These are phyloP conservation scores for Zaprionus vittiger DNA, from an alignment of 1,140 invertebrate genomes.

Conservation along the genomic window DNA sequence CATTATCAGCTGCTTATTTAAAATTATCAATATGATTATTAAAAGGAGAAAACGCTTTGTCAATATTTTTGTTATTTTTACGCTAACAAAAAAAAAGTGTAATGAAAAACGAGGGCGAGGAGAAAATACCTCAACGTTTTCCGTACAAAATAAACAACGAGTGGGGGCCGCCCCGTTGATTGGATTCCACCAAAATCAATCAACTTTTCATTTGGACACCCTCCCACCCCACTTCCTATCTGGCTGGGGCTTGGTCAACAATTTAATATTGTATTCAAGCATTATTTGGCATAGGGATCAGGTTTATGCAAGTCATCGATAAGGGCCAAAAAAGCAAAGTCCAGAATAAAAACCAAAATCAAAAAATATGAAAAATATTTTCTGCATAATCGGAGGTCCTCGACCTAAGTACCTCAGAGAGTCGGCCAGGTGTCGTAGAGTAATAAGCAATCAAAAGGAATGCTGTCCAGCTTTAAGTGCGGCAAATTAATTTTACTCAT, in stretches of 20 bases:
- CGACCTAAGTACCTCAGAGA: background rate
- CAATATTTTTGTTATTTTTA: slow-evolving; percentile 58
- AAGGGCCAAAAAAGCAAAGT: background rate
- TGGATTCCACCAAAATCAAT: slow-evolving; percentile 51
- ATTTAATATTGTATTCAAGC: slow-evolving; percentile 35
- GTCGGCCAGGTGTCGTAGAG: background rate
- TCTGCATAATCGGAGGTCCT: slow-evolving; percentile 6
- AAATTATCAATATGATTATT: slow-evolving; percentile 72
- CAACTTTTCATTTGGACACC: slow-evolving; percentile 35
- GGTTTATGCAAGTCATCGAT: slow-evolving; percentile 40
- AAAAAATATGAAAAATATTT: slow-evolving; percentile 18
- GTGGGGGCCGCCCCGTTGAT: slow-evolving; percentile 18
- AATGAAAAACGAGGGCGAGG: slow-evolving; percentile 6
- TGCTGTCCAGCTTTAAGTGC: background rate
- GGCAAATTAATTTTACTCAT: background rate
- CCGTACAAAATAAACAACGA: slow-evolving; percentile 32
- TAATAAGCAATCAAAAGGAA: background rate
- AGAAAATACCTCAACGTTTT: slow-evolving; percentile 26
- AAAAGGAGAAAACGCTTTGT: slow-evolving; percentile 56
- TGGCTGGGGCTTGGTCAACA: slow-evolving; percentile 28
- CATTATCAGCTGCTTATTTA: slow-evolving; percentile 72
- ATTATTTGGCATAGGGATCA: slow-evolving; percentile 20
- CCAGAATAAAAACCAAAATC: background rate
- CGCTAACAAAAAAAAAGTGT: slow-evolving; percentile 33
- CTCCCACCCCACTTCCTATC: background rate